Percentiles rank a stretch among this genome's conserved stretches.
Evolutionary conservation across 1,140 invertebrate species (phyloP).

Genomic region (Choristoneura fumiferana): DNA sequence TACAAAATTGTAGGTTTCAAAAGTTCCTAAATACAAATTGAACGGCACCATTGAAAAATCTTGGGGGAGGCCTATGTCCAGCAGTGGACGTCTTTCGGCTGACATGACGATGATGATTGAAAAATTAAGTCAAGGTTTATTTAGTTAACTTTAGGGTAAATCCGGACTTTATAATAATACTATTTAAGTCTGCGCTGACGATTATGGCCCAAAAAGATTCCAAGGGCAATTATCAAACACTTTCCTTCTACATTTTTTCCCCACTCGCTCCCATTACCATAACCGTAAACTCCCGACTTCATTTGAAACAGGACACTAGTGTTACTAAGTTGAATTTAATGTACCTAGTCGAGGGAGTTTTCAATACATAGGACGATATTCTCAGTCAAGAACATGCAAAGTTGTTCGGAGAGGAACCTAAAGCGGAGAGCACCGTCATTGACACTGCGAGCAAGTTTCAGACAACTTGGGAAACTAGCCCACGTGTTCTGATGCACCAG

Average conservation of each 20-base stretch:
- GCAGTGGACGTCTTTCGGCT: too few species aligned
- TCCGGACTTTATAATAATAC: conserved; percentile 9
- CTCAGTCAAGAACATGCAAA: background rate
- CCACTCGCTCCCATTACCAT: conserved; percentile 8
- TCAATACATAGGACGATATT: too few species aligned
- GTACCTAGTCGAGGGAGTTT: too few species aligned
- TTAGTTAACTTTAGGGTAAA: background rate
- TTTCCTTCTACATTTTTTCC: background rate
- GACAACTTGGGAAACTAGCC: background rate
- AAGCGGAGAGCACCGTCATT: background rate
- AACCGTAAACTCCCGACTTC: too few species aligned
- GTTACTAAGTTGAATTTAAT: too few species aligned
- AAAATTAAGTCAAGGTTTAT: too few species aligned
- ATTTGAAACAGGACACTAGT: too few species aligned
- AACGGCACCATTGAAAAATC: too few species aligned
- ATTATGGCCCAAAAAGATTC: background rate
- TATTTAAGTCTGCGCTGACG: background rate
- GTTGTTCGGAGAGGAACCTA: background rate
- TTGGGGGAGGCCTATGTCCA: too few species aligned
- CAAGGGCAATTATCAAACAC: conserved; percentile 4
- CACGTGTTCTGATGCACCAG: background rate
- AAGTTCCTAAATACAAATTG: too few species aligned
- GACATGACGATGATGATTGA: too few species aligned
- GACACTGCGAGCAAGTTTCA: conserved; percentile 4
- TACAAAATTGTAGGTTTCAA: too few species aligned